Percentiles rank a stretch among this genome's conserved stretches.
Conservation (phyloP, 1,140 invertebrate species). For the Whitmania pigra region DNA sequence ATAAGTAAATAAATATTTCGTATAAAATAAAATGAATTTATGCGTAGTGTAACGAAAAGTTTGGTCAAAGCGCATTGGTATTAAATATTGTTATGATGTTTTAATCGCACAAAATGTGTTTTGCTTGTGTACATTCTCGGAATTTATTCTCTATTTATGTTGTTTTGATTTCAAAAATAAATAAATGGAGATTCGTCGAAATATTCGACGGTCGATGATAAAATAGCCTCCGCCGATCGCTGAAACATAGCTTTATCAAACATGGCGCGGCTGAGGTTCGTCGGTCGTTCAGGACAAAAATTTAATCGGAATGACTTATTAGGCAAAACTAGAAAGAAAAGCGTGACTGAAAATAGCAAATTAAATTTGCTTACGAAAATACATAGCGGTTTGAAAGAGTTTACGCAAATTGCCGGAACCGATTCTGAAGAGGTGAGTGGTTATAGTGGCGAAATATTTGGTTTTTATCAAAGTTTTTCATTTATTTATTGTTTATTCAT, state of each 20-base stretch:
- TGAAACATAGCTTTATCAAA: slow-evolving; percentile 24
- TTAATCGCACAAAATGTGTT: too few species aligned
- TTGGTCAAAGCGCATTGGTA: too few species aligned
- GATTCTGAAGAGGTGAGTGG: slow-evolving; percentile 10
- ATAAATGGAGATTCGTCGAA: too few species aligned
- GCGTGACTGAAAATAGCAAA: slow-evolving; percentile 31
- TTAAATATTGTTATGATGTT: too few species aligned
- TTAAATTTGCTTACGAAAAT: slow-evolving; percentile 33
- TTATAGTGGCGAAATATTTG: slow-evolving; percentile 33
- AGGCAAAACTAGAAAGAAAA: slow-evolving; percentile 35
- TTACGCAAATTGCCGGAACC: slow-evolving; percentile 41
- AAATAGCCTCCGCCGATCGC: too few species aligned
- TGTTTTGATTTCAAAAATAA: too few species aligned
- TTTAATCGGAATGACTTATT: slow-evolving; percentile 36
- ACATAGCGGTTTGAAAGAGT: slow-evolving; percentile 38
- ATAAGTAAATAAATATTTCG: too few species aligned
- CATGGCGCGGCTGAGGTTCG: slow-evolving; percentile 42
- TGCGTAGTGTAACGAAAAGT: too few species aligned
- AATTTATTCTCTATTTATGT: too few species aligned
- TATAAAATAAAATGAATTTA: too few species aligned
- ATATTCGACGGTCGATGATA: too few species aligned
- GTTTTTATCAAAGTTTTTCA: slow-evolving; percentile 37
- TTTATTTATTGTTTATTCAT: not conserved
- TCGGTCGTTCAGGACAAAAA: slow-evolving; percentile 41
- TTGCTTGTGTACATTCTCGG: too few species aligned